Evolutionary conservation across 2,113 vertebrate genomes (phyloP).

Genomic region (Solea senegalensis): DNA sequence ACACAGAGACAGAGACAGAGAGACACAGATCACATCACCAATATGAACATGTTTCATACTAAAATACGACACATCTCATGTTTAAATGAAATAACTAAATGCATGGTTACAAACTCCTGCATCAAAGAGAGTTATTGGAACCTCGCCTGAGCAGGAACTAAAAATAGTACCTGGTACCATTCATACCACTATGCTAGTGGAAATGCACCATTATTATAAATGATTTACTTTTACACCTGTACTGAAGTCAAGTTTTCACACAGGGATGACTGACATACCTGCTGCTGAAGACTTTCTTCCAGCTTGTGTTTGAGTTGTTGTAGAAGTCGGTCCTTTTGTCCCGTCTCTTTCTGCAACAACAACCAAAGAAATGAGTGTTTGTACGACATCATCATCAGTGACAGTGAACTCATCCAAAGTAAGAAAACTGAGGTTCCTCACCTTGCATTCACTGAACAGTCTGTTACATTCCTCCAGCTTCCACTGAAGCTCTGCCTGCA

Average conservation of each 20-base stretch:
- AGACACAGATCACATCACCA: constrained; percentile 12
- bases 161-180: too few species aligned
- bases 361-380: too few species aligned
- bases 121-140: background rate
- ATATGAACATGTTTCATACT: background rate
- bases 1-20: constrained; percentile 12
- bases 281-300: constrained; percentile 89
- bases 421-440: constrained; percentile 47
- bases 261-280: constrained; percentile 76
- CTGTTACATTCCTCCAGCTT: constrained; percentile 92
- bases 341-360: constrained; percentile 87
- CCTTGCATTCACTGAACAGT: constrained; percentile 90
- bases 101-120: background rate
- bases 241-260: background rate
- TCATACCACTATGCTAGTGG: background rate
- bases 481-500: constrained; percentile 90
- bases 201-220: background rate
- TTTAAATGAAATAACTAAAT: background rate
- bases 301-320: constrained; percentile 91
- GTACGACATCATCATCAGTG: background rate
- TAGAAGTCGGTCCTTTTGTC: constrained; percentile 91
- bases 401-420: background rate
- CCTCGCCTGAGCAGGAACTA: too few species aligned
- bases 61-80: too few species aligned
- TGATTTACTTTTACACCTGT: background rate